Evolutionary conservation across 2,888 invertebrate genomes (phyloP).

Genomic region (Ganaspis brasiliensis): DNA sequence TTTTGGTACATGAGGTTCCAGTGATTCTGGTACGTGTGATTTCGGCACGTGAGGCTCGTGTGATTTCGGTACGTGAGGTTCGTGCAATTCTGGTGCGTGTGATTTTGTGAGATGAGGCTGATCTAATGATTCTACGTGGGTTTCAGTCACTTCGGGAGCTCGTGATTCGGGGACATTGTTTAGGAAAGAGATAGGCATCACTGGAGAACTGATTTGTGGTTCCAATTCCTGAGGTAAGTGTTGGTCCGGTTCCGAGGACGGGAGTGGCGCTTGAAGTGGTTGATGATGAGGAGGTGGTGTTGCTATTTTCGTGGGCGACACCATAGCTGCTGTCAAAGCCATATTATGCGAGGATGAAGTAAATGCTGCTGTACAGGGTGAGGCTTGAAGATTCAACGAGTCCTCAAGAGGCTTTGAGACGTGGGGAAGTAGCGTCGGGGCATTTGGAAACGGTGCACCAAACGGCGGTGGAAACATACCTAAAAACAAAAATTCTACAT

Average conservation of each 20-base stretch:
- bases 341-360: constrained; percentile 92
- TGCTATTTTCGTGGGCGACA: constrained; percentile 83
- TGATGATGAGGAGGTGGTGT: constrained; percentile 78
- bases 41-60: background rate
- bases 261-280: constrained; percentile 62
- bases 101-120: background rate
- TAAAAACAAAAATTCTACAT: background rate
- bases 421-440: constrained; percentile 78
- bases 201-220: constrained; percentile 58
- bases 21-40: constrained; percentile 43
- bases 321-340: constrained; percentile 90
- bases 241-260: constrained; percentile 49
- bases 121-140: too few species aligned
- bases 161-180: constrained; percentile 67
- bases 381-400: constrained; percentile 77
- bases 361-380: constrained; percentile 88
- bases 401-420: constrained; percentile 83
- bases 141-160: constrained; percentile 58
- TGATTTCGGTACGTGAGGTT: background rate
- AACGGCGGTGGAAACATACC: constrained; percentile 82
- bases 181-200: constrained; percentile 62
- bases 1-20: constrained; percentile 42
- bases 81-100: background rate
- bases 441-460: constrained; percentile 82
- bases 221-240: constrained; percentile 56